Evolutionary conservation across 2,113 vertebrate species (phyloP).

Genomic region (Apaloderma vittatum): DNA sequence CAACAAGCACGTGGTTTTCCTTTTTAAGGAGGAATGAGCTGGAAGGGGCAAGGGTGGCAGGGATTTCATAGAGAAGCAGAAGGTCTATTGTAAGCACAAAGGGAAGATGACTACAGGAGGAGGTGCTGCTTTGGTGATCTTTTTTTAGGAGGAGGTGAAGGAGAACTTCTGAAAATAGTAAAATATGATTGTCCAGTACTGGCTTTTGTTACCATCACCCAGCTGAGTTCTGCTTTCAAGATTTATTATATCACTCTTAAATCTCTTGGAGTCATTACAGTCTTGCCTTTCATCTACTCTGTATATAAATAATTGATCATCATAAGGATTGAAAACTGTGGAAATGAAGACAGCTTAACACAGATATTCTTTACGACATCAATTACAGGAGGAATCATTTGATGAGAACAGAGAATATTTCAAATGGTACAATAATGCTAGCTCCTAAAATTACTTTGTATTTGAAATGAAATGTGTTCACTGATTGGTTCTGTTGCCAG

Average conservation of each 20-base stretch:
- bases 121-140: neutral
- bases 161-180: constrained; percentile 56
- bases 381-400: constrained; percentile 82
- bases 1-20: fast-evolving
- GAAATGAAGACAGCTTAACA: constrained; percentile 81
- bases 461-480: constrained; percentile 77
- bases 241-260: constrained; percentile 77
- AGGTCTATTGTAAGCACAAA: neutral
- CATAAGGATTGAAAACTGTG: constrained; percentile 78
- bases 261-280: constrained; percentile 76
- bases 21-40: neutral
- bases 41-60: neutral
- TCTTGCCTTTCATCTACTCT: constrained; percentile 77
- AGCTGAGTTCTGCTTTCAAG: constrained; percentile 69
- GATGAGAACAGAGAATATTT: constrained; percentile 82
- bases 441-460: constrained; percentile 77
- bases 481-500: constrained; percentile 63
- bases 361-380: constrained; percentile 86
- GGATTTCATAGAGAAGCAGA: neutral
- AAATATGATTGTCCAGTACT: constrained; percentile 35
- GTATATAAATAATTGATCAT: constrained; percentile 86
- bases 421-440: constrained; percentile 78
- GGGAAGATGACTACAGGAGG: neutral
- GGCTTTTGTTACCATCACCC: constrained; percentile 71
- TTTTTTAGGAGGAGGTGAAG: neutral